These are phyloP conservation scores for Cliona cf. orientalis DNA, from an alignment of 37 sponge, comb jelly and placozoan genomes.

Conservation along the genomic window DNA sequence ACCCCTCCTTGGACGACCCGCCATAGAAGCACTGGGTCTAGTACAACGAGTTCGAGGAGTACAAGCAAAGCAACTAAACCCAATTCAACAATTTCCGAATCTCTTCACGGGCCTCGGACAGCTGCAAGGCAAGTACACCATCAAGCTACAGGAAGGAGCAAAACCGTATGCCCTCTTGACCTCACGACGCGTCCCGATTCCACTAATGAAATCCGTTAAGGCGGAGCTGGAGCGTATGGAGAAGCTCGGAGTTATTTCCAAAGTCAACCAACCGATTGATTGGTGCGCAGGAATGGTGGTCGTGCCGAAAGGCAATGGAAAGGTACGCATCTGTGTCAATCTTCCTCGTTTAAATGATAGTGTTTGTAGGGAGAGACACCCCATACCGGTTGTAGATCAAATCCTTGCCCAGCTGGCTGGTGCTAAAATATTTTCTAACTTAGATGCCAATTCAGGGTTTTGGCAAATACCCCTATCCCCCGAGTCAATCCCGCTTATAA, in stretches of 20 bases:
- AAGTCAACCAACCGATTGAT: constrained; percentile 15
- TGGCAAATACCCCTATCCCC: constrained; percentile 24
- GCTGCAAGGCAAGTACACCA: constrained; percentile 20
- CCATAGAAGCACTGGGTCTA: constrained; percentile 24
- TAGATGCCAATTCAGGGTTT: constrained; percentile 46
- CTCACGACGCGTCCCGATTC: constrained; percentile 35
- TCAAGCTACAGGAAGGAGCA: constrained; percentile 9
- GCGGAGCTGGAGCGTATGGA: constrained; percentile 47
- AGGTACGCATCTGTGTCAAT: constrained; percentile 38
- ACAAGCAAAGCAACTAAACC: neutral
- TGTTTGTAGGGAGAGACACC: constrained; percentile 22
- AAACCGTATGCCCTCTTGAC: constrained; percentile 28
- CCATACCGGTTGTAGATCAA: constrained; percentile 10
- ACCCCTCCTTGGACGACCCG: constrained; percentile 30
- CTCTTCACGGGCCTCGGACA: constrained; percentile 26
- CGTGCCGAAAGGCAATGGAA: constrained; percentile 16
- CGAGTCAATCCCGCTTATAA: constrained; percentile 22
- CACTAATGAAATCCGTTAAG: constrained; percentile 7
- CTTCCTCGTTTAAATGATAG: constrained; percentile 46
- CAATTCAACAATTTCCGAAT: constrained; percentile 1
- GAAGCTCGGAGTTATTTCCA: constrained; percentile 11
- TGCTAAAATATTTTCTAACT: constrained; percentile 21
- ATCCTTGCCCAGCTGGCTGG: neutral
- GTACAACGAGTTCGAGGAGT: neutral
- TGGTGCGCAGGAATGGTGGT: constrained; percentile 47